These are phyloP conservation scores for Schlechtendalia chinensis DNA, from an alignment of 1,140 invertebrate genomes.

Conservation along the genomic window DNA sequence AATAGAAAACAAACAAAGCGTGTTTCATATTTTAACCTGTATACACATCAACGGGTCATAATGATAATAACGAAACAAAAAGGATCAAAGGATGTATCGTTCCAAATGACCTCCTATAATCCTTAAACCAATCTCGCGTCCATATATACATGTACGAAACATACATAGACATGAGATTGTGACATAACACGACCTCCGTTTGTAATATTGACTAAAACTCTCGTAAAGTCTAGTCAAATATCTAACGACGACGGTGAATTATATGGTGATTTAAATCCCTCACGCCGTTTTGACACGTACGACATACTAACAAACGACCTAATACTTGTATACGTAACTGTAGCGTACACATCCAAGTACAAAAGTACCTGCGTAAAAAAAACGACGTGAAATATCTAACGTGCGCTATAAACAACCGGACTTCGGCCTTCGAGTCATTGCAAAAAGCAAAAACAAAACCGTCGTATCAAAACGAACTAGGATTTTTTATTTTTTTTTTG, in stretches of 20 bases:
- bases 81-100: background rate
- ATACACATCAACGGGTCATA: background rate
- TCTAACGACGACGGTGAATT: no score
- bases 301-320: no score
- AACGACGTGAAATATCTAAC: background rate
- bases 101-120: background rate
- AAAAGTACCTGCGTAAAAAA: background rate
- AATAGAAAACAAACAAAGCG: slow-evolving; percentile 4
- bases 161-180: no score
- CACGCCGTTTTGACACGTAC: no score
- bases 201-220: no score
- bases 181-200: no score
- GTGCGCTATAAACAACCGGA: background rate
- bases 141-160: no score
- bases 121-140: no score
- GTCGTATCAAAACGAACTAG: background rate
- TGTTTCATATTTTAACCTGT: background rate
- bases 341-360: no score
- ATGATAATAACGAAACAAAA: background rate
- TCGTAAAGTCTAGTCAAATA: no score
- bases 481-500: background rate
- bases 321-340: no score
- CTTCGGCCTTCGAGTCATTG: slow-evolving; percentile 15
- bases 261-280: no score
- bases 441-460: background rate